These are phyloP conservation scores for Drosophila acutilabella DNA, from an alignment of 2,888 invertebrate genomes.

Conservation along the genomic window DNA sequence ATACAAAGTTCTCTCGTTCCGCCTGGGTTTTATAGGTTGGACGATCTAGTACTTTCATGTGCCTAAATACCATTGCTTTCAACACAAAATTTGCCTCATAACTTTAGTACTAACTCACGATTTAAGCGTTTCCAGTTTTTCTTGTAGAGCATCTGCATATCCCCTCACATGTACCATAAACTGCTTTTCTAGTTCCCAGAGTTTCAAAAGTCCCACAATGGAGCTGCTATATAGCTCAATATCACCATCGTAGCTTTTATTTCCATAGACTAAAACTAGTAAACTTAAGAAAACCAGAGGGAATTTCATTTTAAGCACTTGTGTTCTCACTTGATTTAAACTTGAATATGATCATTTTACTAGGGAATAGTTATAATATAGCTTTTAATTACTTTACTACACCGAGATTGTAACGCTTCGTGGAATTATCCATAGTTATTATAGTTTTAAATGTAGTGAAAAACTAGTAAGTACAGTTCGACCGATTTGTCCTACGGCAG, in stretches of 20 bases:
- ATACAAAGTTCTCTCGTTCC: conserved; percentile 34
- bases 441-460: neutral
- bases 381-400: conserved; percentile 4
- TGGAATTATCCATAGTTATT: neutral
- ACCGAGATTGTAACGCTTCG: neutral
- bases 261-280: neutral
- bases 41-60: conserved; percentile 30
- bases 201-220: conserved; percentile 23
- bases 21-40: neutral
- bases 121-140: conserved; percentile 41
- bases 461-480: no score
- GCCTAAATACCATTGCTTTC: conserved; percentile 23
- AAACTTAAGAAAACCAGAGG: conserved; percentile 1
- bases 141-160: conserved; percentile 35
- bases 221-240: conserved; percentile 42
- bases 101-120: conserved; percentile 32
- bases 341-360: neutral
- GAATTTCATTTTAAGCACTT: conserved; percentile 27
- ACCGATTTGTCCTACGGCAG: no score
- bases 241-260: accelerated
- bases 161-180: conserved; percentile 40
- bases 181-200: conserved; percentile 39
- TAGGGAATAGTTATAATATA: no score
- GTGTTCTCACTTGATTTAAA: neutral
- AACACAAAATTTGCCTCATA: neutral